These are phyloP conservation scores for Protobothrops mucrosquamatus DNA, from an alignment of 2,113 vertebrate species.

Conservation along the genomic window DNA sequence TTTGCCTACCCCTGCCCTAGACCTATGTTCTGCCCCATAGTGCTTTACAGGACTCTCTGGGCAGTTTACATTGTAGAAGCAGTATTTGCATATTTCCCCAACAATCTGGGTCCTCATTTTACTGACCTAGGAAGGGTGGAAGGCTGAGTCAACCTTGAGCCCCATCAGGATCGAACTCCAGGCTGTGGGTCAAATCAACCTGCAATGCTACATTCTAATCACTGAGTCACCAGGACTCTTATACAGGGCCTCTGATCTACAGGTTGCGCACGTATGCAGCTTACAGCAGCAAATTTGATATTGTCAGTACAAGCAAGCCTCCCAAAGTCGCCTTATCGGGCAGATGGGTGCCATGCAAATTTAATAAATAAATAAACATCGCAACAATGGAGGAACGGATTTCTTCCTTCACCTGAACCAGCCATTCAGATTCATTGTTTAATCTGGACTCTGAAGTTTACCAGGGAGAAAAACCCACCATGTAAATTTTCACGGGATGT, in stretches of 20 bases:
- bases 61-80: background rate
- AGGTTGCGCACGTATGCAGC: background rate
- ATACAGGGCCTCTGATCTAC: background rate
- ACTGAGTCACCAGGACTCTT: background rate
- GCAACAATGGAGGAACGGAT: background rate
- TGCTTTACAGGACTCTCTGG: background rate
- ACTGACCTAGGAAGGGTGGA: background rate
- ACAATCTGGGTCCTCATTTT: background rate
- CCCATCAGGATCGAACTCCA: background rate
- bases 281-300: background rate
- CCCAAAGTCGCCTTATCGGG: no score
- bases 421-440: background rate
- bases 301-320: background rate
- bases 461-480: background rate
- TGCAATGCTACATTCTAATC: background rate
- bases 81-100: background rate
- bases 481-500: background rate
- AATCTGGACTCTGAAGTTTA: background rate
- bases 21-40: background rate
- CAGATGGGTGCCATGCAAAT: no score
- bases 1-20: background rate
- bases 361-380: background rate
- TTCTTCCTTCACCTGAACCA: background rate
- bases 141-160: background rate
- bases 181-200: background rate